Conservation (phyloP, 1,140 invertebrate genomes). For the Caerostris extrusa region DNA sequence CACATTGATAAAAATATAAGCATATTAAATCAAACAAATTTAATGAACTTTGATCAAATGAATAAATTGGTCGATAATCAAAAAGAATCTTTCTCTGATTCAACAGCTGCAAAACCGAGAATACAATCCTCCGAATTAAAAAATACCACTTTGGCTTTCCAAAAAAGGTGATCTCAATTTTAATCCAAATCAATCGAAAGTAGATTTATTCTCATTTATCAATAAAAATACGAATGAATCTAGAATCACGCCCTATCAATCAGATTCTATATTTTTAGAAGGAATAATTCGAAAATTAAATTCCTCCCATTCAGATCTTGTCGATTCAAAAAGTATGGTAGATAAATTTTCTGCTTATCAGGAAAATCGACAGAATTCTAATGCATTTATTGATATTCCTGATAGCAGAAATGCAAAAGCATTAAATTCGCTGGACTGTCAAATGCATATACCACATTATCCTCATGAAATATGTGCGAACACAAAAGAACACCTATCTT, state of each 20-base stretch:
- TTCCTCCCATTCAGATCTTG: not conserved
- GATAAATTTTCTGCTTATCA: not conserved
- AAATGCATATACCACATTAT: not conserved
- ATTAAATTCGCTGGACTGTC: not conserved
- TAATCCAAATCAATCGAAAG: not conserved
- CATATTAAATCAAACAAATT: not conserved
- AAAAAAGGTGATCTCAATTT: not conserved
- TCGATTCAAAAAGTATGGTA: not conserved
- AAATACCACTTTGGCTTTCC: too few relatives aligned
- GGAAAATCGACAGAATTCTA: not conserved
- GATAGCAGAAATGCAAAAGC: not conserved
- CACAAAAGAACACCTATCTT: not conserved
- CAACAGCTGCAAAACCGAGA: not conserved
- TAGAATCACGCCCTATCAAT: not conserved
- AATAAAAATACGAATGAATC: not conserved
- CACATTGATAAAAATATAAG: not conserved
- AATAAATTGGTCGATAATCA: not conserved
- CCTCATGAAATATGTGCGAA: not conserved
- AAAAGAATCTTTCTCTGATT: not conserved
- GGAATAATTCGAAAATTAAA: conserved; percentile 4
- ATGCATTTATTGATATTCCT: not conserved
- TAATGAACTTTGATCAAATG: not conserved
- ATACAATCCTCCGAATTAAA: not conserved
- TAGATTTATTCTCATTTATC: not conserved
- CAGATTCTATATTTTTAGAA: not conserved